Conservation (phyloP, 2,113 vertebrate species). For the Henicopernis longicauda region DNA sequence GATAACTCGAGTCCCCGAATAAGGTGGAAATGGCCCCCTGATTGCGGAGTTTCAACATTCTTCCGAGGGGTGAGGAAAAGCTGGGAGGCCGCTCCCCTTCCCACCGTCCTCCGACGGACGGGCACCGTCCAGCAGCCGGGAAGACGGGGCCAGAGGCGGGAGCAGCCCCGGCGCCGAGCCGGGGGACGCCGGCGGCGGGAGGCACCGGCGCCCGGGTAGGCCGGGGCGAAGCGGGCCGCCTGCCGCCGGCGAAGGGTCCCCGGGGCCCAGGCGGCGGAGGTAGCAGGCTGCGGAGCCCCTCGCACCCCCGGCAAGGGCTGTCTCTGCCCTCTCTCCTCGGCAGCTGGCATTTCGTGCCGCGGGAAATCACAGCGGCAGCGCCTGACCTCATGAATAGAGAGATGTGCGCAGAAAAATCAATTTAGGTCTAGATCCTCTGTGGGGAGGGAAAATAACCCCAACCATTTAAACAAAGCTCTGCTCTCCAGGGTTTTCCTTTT, state of each 20-base stretch:
- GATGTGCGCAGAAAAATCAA: conserved; percentile 41
- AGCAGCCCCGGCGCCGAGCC: neutral
- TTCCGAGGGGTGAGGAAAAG: neutral
- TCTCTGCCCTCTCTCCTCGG: neutral
- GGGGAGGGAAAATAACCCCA: conserved; percentile 24
- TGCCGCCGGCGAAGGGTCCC: neutral
- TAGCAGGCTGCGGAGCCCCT: neutral
- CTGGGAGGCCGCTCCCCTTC: neutral
- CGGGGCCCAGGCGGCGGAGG: neutral
- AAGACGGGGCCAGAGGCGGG: neutral
- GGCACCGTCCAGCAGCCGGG: neutral
- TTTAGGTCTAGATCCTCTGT: conserved; percentile 24
- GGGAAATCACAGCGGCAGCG: neutral
- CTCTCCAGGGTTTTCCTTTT: conserved; percentile 43
- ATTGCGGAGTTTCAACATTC: neutral
- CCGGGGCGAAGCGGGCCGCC: neutral
- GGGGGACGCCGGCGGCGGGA: neutral
- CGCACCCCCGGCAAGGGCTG: neutral
- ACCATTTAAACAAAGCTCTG: conserved; percentile 25
- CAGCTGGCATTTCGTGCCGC: neutral
- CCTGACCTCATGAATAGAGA: conserved; percentile 36
- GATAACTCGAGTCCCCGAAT: neutral
- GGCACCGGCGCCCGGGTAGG: neutral
- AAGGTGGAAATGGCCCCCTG: neutral
- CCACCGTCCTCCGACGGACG: neutral